phyloP scores from a whole-genome alignment of 1,140 invertebrate species.

The Rhynchophorus ferrugineus region DNA sequence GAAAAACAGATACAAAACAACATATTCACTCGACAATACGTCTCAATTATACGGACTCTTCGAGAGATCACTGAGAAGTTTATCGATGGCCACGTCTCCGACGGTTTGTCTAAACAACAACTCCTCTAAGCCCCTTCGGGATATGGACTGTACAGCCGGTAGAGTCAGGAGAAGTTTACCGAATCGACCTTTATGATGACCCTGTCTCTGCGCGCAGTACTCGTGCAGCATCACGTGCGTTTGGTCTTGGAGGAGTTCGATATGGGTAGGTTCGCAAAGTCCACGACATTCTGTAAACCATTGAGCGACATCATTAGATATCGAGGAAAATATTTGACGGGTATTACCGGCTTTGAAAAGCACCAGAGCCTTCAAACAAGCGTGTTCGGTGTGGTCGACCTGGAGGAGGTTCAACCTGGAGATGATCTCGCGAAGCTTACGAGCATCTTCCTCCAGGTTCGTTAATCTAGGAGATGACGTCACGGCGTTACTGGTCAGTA shows the following conservation, averaged over 20 bases:
- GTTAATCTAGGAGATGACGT: constrained; percentile 37
- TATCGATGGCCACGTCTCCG: constrained; percentile 61
- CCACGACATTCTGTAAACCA: constrained; percentile 58
- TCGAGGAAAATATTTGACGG: not conserved
- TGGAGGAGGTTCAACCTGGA: constrained; percentile 55
- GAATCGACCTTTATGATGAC: constrained; percentile 48
- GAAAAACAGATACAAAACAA: not conserved
- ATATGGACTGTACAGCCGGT: constrained; percentile 51
- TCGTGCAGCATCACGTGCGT: constrained; percentile 67
- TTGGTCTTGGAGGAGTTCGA: constrained; percentile 70
- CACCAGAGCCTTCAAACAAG: constrained; percentile 73
- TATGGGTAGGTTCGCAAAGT: constrained; percentile 51
- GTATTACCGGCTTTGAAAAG: constrained; percentile 70
- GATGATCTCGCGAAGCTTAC: constrained; percentile 49
- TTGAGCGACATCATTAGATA: too few relatives aligned
- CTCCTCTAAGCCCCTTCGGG: constrained; percentile 51
- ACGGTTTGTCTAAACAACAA: constrained; percentile 63
- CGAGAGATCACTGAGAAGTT: constrained; percentile 57
- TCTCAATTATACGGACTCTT: constrained; percentile 30
- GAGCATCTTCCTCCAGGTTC: constrained; percentile 40
- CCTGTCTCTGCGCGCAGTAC: constrained; percentile 47
- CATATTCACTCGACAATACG: not conserved
- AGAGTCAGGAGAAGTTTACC: constrained; percentile 61
- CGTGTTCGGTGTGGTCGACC: constrained; percentile 76
- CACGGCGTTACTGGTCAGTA: constrained; percentile 38